Base-by-base conservation (phyloP, 2,797 vertebrate genomes). In the Coregonus ussuriensis region DNA sequence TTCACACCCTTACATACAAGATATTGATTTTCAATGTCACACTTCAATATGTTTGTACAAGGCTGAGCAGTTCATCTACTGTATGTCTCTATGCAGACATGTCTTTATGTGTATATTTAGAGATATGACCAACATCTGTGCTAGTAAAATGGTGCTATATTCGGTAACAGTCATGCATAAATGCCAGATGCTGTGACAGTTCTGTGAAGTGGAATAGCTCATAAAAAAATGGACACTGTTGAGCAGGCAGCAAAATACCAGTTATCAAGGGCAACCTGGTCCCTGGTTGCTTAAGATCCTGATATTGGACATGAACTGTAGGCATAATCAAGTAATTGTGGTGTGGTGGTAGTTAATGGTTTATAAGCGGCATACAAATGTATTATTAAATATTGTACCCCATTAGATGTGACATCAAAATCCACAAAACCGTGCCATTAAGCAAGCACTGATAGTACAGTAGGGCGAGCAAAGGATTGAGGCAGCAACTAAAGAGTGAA, bases 241-340 rank as follows among this genome's bases (percentile, higher is more conserved):
- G 47, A 88, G 77, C 66, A 87, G 74, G 79, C 80, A 88, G 83
- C 82, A 85, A 79, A 84, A 89, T 74, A 47, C 41, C 41, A 75
- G 77, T 71, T 76, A 81, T 77, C 81, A 68, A 75, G 82, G 85
- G 82, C 84, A 79, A 84, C 82, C 82, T 91, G 89, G 87, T 53
- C 33, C 52, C 75, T 9, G 29, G 18, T 4, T 56, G 54, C 41
- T 80, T 85, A 85, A 84, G 82, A 81, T 80, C 47, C 76, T 18
- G 85, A 56, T n/a, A 56, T 56, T n/a, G 54, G 54, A 56, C 90
- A 92, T 91, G 91, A 86, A 91, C 90, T 88, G 84, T 86, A 33
- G 4, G 83, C 80, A 80, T 85, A 72, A 72, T 63, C 85, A 87
- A 79, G 9, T 16, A 86, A 78, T 77, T 35, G 70, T 71, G 83